Percentiles rank a stretch among this genome's conserved stretches.
These are phyloP conservation scores for Lasioglossum zephyrum DNA, from an alignment of 2,888 invertebrate genomes.

Conservation along the genomic window DNA sequence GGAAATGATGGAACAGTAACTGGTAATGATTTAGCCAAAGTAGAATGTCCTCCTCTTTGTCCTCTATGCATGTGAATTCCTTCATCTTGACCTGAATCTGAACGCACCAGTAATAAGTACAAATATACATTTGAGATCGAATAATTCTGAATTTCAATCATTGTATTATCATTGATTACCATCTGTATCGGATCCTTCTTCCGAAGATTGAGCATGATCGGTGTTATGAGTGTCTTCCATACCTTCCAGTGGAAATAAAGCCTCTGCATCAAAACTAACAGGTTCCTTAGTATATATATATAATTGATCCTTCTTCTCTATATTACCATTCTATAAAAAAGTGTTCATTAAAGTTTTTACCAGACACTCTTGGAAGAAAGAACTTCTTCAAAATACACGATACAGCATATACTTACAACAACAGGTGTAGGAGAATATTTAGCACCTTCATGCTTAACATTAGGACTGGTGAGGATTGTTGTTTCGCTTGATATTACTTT, in stretches of 20 bases:
- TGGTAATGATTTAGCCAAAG: slow-evolving; percentile 91
- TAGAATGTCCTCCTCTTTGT: slow-evolving; percentile 83
- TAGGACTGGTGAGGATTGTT: slow-evolving; percentile 59
- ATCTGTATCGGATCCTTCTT: slow-evolving; percentile 90
- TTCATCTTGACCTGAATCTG: slow-evolving; percentile 87
- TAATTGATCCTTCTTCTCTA: slow-evolving; percentile 67
- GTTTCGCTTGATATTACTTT: slow-evolving; percentile 61
- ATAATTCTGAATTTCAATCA: too few relatives aligned
- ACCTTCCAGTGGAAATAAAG: slow-evolving; percentile 92
- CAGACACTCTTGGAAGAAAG: not conserved
- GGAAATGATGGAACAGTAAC: slow-evolving; percentile 90
- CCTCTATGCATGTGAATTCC: slow-evolving; percentile 86
- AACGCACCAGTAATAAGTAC: not conserved
- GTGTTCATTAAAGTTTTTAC: slow-evolving; percentile 26
- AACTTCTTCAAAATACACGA: not conserved
- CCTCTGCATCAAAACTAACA: slow-evolving; percentile 87
- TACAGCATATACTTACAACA: slow-evolving; percentile 64
- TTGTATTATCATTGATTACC: slow-evolving; percentile 84
- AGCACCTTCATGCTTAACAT: slow-evolving; percentile 68
- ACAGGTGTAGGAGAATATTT: slow-evolving; percentile 67
- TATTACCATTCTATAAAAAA: slow-evolving; percentile 74
- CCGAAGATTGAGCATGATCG: slow-evolving; percentile 76
- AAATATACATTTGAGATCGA: too few relatives aligned
- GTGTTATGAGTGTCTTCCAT: slow-evolving; percentile 85
- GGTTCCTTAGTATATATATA: slow-evolving; percentile 68